These are phyloP conservation scores for Trissolcus brochymenae DNA, from an alignment of 2,888 invertebrate species.

Conservation along the genomic window DNA sequence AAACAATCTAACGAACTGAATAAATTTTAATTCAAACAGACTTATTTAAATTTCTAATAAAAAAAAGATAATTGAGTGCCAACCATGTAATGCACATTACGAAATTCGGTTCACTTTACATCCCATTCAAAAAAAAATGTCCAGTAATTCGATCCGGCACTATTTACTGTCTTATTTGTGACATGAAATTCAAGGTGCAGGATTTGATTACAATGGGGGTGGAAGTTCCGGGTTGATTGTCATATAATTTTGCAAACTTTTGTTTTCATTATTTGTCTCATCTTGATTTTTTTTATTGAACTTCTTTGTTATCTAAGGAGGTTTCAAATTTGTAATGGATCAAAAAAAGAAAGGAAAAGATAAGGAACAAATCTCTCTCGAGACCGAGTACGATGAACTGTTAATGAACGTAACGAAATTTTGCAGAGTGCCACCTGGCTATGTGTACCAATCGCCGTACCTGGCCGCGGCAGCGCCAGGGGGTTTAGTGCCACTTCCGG, in stretches of 20 bases:
- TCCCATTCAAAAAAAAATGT: slow-evolving; percentile 8
- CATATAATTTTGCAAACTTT: slow-evolving; percentile 3
- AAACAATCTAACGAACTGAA: background rate
- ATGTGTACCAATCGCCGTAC: slow-evolving; percentile 86
- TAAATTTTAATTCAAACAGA: too few species aligned
- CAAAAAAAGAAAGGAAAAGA: too few species aligned
- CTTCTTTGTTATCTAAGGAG: background rate
- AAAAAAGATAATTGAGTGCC: too few species aligned
- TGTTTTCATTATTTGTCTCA: background rate
- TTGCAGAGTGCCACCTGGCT: slow-evolving; percentile 84
- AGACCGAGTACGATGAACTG: slow-evolving; percentile 31
- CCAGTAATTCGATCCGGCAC: slow-evolving; percentile 28
- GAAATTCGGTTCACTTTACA: slow-evolving; percentile 27
- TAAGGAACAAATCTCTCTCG: slow-evolving; percentile 47
- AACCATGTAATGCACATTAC: background rate
- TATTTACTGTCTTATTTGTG: slow-evolving; percentile 34
- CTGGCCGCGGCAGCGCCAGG: slow-evolving; percentile 81
- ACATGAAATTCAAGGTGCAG: slow-evolving; percentile 44
- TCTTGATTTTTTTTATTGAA: background rate
- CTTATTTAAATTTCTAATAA: too few species aligned
- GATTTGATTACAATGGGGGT: slow-evolving; percentile 53
- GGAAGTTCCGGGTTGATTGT: slow-evolving; percentile 13
- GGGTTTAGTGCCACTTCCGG: slow-evolving; percentile 81
- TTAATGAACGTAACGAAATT: slow-evolving; percentile 64
- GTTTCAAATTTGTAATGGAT: too few species aligned